Evolutionary conservation across 2,888 invertebrate species (phyloP), one percentile per base, ranked within the genome.

Genomic region (Chalcis sispes): DNA sequence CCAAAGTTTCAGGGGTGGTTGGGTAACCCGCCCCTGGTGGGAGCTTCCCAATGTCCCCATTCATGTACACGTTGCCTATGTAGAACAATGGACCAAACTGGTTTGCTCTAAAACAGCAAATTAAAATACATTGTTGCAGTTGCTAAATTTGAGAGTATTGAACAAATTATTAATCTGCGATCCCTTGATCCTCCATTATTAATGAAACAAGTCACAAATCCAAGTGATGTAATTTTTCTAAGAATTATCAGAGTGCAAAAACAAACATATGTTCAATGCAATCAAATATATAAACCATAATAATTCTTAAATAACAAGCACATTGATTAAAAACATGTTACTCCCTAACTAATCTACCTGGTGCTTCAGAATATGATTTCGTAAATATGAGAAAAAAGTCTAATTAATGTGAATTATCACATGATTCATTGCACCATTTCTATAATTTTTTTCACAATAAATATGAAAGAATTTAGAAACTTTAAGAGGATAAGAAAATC

Each of bases 21-120:
- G 91, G 89, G 89, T 91, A 93, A 87, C 92, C 92, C 90, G 92
- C 92, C 91, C 92, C 92, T 90, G 92, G 91, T 90, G 92, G 92
- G 91, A 92, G 91, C 91, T 93, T 93, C 89, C 93, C 93, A 90
- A 93, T 92, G 91, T 94, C 94, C 92, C 94, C 94, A 93, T 94
- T 94, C 94, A 94, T 94, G 92, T 93, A 94, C 91, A 93, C 93
- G 91, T 93, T 92, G 89, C 93, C 94, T 93, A 87, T 54, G 71
- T 79, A 48, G 36, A 77, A 74, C 66, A 40, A 71, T 59, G 64
- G 73, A 74, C 27, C 66, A 46, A 72, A 76, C 56, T 67, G 61
- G 54, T 72, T 56, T 71, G 27, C 46, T 72, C 76, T 76, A 58
- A n/a, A 65, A 71, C 59, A 75, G 13, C 15, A 72, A 72, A 72